phyloP scores from a whole-genome alignment of 2,797 vertebrate species.

The Adrianichthys oophorus region DNA sequence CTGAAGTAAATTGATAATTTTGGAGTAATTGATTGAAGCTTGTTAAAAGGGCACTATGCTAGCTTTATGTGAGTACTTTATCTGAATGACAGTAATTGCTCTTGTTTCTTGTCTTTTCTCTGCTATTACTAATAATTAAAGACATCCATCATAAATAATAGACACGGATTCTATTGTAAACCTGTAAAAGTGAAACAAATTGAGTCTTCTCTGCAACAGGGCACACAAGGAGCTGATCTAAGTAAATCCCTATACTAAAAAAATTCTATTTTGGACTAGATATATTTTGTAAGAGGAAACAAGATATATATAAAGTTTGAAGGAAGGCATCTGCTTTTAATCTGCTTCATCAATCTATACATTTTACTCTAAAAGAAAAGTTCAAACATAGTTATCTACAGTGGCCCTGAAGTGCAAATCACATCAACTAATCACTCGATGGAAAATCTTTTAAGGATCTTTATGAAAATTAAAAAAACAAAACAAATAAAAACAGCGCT shows the following conservation, averaged over 20 bases:
- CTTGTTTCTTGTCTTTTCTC: constrained; percentile 49
- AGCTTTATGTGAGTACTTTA: constrained; percentile 50
- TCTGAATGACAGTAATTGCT: constrained; percentile 60
- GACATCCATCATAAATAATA: constrained; percentile 46
- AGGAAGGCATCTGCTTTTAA: no score
- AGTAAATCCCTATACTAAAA: neutral
- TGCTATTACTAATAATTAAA: constrained; percentile 25
- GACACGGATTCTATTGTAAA: constrained; percentile 16
- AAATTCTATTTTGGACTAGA: neutral
- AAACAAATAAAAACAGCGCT: no score
- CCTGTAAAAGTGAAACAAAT: constrained; percentile 5
- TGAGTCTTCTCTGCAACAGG: neutral
- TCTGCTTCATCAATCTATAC: no score
- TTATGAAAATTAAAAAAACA: no score
- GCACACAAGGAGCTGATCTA: neutral
- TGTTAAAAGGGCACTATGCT: constrained; percentile 53
- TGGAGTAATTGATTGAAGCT: constrained; percentile 71
- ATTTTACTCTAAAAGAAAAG: no score
- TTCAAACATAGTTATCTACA: no score
- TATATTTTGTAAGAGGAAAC: neutral
- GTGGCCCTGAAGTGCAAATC: no score
- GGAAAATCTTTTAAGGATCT: no score
- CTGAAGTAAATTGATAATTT: constrained; percentile 67
- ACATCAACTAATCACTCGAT: no score
- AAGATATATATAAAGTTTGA: neutral